These are phyloP conservation scores for Patella ulyssiponensis DNA, from an alignment of 2,888 invertebrate genomes.

Conservation along the genomic window DNA sequence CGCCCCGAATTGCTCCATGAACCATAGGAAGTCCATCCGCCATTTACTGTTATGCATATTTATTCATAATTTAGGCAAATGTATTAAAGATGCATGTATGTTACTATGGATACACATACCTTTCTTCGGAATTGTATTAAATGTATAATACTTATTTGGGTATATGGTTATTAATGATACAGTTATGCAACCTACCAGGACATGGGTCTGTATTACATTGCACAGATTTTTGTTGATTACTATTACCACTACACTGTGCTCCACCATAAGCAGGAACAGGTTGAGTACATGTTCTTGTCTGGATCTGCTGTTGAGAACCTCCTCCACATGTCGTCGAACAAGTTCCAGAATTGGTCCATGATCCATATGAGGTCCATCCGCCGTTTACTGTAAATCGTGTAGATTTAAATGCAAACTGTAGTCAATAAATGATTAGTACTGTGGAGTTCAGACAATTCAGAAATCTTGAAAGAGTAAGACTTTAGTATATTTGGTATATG, in stretches of 20 bases:
- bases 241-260: neutral
- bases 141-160: too few species aligned
- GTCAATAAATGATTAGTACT: too few species aligned
- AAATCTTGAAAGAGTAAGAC: too few species aligned
- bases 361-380: neutral
- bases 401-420: too few species aligned
- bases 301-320: constrained; percentile 2
- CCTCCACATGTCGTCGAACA: constrained; percentile 18
- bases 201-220: neutral
- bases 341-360: constrained; percentile 6
- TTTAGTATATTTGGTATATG: too few species aligned
- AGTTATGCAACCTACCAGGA: neutral
- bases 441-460: too few species aligned
- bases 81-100: too few species aligned
- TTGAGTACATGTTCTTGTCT: constrained; percentile 10
- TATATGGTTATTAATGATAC: too few species aligned
- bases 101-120: too few species aligned
- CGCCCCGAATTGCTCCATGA: neutral
- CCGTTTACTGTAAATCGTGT: neutral
- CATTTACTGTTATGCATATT: neutral
- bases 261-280: constrained; percentile 13
- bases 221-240: neutral
- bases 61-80: too few species aligned
- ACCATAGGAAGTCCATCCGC: constrained; percentile 4
- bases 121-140: too few species aligned